A percentile compares a stretch with the other conserved stretches of the same genome.
phyloP scores from a whole-genome alignment of 2,888 invertebrate genomes.

The Resseliella maxima region DNA sequence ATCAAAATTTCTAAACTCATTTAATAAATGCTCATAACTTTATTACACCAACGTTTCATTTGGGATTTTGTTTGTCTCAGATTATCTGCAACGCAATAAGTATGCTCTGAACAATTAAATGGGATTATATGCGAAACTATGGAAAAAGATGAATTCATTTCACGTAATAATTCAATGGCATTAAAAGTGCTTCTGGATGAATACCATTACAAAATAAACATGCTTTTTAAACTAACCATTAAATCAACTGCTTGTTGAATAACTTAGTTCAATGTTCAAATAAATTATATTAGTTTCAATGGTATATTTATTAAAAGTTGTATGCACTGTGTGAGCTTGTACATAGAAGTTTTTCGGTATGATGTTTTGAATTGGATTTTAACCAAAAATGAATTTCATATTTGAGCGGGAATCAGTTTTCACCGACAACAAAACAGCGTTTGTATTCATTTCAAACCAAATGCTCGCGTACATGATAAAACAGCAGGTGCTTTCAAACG shows the following conservation, averaged over 20 bases:
- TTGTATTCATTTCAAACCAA: not conserved
- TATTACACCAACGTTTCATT: not conserved
- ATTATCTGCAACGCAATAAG: not conserved
- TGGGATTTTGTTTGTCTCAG: not conserved
- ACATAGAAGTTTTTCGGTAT: too few relatives aligned
- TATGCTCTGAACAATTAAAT: not conserved
- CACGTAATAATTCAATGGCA: too few relatives aligned
- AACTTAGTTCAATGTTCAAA: not conserved
- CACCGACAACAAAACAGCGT: not conserved
- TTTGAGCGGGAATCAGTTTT: not conserved
- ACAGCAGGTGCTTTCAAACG: conserved; percentile 8
- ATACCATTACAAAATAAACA: not conserved
- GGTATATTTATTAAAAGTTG: conserved; percentile 10
- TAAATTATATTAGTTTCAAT: conserved; percentile 5
- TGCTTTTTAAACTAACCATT: not conserved
- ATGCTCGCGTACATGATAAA: not conserved
- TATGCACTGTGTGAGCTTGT: not conserved
- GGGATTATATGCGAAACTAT: too few relatives aligned
- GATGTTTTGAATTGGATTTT: not conserved
- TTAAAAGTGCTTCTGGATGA: too few relatives aligned
- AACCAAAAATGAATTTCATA: not conserved
- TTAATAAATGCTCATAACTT: conserved; percentile 35
- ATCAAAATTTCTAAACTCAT: conserved; percentile 36
- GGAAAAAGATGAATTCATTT: too few relatives aligned
- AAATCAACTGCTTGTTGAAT: not conserved